phyloP scores from a whole-genome alignment of 2,888 invertebrate species.

The Fragum sueziense region DNA sequence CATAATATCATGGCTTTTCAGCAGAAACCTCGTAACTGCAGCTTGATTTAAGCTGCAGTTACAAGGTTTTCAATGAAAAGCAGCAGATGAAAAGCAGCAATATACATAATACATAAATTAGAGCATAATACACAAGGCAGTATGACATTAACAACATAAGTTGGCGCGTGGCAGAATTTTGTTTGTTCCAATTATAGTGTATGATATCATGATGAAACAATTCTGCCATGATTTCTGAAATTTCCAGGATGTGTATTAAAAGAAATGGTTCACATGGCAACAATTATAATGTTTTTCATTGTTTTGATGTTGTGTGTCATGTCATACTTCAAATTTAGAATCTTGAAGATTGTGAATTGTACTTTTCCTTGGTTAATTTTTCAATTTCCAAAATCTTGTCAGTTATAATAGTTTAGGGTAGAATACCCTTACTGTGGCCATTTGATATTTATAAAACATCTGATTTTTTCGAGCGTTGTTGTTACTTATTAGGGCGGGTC shows the following conservation, averaged over 20 bases:
- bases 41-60: no score
- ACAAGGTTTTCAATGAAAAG: no score
- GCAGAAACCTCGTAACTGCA: no score
- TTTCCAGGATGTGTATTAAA: not conserved
- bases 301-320: not conserved
- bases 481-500: no score
- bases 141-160: not conserved
- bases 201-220: constrained; percentile 15
- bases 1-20: no score
- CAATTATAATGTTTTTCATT: not conserved
- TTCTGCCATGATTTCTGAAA: constrained; percentile 10
- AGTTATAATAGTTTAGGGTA: no score
- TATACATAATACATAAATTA: not conserved
- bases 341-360: no score
- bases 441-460: no score
- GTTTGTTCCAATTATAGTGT: constrained; percentile 2
- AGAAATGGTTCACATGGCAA: constrained; percentile 18
- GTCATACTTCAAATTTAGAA: not conserved
- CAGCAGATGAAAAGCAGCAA: not conserved
- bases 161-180: not conserved
- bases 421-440: no score
- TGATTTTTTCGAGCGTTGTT: no score
- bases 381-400: no score
- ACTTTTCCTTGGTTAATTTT: no score
- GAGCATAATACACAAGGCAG: not conserved